Evolutionary conservation across 2,797 vertebrate species (phyloP), one percentile per base, ranked within the genome.

Genomic region (Rachycentron canadum): DNA sequence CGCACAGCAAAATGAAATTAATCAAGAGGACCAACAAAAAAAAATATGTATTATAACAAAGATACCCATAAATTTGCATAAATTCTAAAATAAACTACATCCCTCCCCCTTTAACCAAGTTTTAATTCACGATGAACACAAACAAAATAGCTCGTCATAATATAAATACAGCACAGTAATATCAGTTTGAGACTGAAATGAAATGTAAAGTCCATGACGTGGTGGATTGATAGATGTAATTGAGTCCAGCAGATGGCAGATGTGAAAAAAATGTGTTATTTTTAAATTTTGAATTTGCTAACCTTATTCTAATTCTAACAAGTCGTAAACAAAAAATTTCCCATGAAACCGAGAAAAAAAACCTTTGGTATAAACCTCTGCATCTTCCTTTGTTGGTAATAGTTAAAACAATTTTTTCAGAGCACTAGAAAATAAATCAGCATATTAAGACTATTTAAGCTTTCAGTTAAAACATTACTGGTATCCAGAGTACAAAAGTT

Each of bases 401-500:
- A 83, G 12, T 76, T 82, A 65, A 84, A 88, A 58, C 30, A 85
- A 84, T 47, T 86, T 55, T 75, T 80, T 89, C 30, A 85, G 76
- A 84, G 75, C 64, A 59, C 91, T 93, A 92, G 21, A 70, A 91
- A 89, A 91, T 87, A 81, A 90, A 83, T 79, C 64, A 84, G 78
- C 85, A 80, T 78, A 82, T 88, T 85, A 52, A 80, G 26, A 91
- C 93, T 94, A 94, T 56, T 73, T 81, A 88, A 91, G 87, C 88
- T 88, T 69, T 82, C 49, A 69, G 56, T 78, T 77, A 79, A 87
- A 89, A 81, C 79, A 78, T 77, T 62, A 74, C 65, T 82, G 75
- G 78, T 87, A 84, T 86, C 76, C 81, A 87, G 85, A 85, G 83
- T 90, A 91, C 69, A 92, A 93, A 93, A 90, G 77, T 76, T 84